phyloP scores from a whole-genome alignment of 2,797 vertebrate species.

The Gadopsis marmoratus region DNA sequence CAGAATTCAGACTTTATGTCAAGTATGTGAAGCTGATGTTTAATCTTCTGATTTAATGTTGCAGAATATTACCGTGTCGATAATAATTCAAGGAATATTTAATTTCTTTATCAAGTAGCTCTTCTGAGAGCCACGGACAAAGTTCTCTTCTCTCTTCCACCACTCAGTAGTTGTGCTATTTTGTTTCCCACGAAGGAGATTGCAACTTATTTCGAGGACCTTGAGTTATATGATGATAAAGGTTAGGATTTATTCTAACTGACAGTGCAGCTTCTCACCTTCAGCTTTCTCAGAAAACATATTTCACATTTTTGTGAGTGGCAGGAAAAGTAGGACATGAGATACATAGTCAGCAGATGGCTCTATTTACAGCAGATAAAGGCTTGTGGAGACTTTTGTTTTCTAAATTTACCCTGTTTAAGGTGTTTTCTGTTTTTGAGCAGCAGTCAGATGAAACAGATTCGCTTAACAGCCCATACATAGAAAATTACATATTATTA shows the following conservation, averaged over 20 bases:
- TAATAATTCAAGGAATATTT: slow-evolving; percentile 9
- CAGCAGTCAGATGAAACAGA: not conserved
- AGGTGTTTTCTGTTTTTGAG: slow-evolving; percentile 32
- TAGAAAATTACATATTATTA: not conserved
- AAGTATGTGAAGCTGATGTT: not conserved
- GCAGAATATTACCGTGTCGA: not conserved
- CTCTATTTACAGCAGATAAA: slow-evolving; percentile 49
- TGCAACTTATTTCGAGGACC: slow-evolving; percentile 28
- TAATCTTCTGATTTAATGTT: slow-evolving; percentile 10
- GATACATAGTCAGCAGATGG: slow-evolving; percentile 43
- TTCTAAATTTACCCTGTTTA: not conserved
- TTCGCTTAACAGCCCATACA: not conserved
- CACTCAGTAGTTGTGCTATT: not conserved
- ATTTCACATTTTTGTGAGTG: slow-evolving; percentile 46
- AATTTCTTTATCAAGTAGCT: slow-evolving; percentile 3
- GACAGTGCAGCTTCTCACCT: slow-evolving; percentile 49
- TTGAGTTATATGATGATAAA: slow-evolving; percentile 40
- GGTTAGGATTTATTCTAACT: slow-evolving; percentile 44
- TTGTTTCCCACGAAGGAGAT: slow-evolving; percentile 29
- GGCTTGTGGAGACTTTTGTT: slow-evolving; percentile 28
- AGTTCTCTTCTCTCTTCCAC: not conserved
- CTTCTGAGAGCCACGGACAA: not conserved
- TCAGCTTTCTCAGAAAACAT: slow-evolving; percentile 48
- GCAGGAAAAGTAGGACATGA: slow-evolving; percentile 48
- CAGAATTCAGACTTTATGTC: slow-evolving; percentile 1